These are phyloP conservation scores for Scolopax rusticola DNA, from an alignment of 2,797 vertebrate genomes.

Conservation along the genomic window DNA sequence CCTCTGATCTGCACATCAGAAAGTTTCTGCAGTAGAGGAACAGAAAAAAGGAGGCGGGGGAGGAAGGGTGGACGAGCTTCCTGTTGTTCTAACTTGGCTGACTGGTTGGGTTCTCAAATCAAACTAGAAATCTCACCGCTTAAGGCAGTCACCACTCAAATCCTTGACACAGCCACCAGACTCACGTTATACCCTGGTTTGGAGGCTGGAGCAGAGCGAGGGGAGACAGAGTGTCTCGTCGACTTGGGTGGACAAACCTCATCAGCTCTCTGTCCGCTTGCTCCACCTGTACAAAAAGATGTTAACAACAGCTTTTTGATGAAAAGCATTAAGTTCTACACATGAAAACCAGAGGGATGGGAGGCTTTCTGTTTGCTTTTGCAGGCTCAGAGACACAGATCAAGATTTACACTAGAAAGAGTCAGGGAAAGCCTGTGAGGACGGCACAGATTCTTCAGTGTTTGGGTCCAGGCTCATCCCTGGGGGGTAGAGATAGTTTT, in stretches of 20 bases:
- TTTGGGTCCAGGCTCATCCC: not conserved
- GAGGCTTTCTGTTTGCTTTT: not conserved
- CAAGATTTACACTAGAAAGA: not conserved
- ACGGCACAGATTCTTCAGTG: not conserved
- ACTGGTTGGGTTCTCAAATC: slow-evolving; percentile 46
- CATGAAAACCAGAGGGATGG: not conserved
- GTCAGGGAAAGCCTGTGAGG: fast-evolving
- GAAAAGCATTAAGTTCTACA: not conserved
- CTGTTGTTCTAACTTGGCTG: slow-evolving; percentile 55
- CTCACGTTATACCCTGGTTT: not conserved
- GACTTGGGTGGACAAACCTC: fast-evolving
- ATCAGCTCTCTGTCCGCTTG: not conserved
- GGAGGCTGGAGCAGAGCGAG: not conserved
- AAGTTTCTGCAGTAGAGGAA: slow-evolving; percentile 45
- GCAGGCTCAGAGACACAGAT: not conserved
- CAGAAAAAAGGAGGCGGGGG: slow-evolving; percentile 26
- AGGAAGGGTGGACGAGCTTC: slow-evolving; percentile 29
- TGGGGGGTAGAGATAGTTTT: not conserved
- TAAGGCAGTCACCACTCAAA: not conserved
- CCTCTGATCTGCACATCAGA: slow-evolving; percentile 64
- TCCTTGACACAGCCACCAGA: not conserved
- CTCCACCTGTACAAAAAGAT: not conserved
- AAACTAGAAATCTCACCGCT: slow-evolving; percentile 14
- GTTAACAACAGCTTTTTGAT: not conserved
- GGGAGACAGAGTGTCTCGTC: not conserved